These are phyloP conservation scores for Scaptomyza reducta DNA, from an alignment of 2,888 invertebrate species.

Conservation along the genomic window DNA sequence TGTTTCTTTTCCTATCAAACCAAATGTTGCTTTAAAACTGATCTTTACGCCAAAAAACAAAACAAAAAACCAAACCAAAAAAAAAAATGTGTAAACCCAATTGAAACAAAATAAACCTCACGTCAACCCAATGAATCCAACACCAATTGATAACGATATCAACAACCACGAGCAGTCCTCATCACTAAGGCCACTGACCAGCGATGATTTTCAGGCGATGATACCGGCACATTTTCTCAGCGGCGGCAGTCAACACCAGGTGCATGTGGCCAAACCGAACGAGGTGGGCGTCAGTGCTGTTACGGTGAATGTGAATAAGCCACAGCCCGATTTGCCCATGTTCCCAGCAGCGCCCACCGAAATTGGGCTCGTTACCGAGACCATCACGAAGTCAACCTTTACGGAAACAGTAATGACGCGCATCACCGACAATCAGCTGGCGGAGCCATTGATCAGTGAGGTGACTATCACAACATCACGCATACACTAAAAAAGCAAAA, in stretches of 20 bases:
- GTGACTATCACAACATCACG: conserved; percentile 86
- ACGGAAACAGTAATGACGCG: conserved; percentile 97
- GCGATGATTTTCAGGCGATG: conserved; percentile 97
- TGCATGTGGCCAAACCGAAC: conserved; percentile 84
- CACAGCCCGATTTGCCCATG: conserved; percentile 88
- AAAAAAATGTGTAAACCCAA: conserved; percentile 47
- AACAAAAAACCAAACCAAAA: conserved; percentile 16
- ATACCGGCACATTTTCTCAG: conserved; percentile 95
- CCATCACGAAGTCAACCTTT: conserved; percentile 97
- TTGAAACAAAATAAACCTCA: conserved; percentile 19
- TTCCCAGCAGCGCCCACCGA: conserved; percentile 93
- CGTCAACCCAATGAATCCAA: conserved; percentile 28
- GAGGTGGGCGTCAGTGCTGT: conserved; percentile 86
- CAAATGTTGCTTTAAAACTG: conserved; percentile 66
- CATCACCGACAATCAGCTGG: conserved; percentile 95
- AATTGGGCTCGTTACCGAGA: conserved; percentile 95
- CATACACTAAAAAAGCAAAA: conserved; percentile 71
- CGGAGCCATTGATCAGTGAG: conserved; percentile 94
- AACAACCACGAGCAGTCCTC: conserved; percentile 65
- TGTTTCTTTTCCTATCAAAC: conserved; percentile 76
- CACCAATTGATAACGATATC: conserved; percentile 11
- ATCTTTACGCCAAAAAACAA: conserved; percentile 35
- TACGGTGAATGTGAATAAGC: conserved; percentile 93
- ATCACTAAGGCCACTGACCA: conserved; percentile 92
- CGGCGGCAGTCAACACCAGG: conserved; percentile 90